These are phyloP conservation scores for Macrotis lagotis DNA, from an alignment of 2,113 vertebrate genomes.

Conservation along the genomic window DNA sequence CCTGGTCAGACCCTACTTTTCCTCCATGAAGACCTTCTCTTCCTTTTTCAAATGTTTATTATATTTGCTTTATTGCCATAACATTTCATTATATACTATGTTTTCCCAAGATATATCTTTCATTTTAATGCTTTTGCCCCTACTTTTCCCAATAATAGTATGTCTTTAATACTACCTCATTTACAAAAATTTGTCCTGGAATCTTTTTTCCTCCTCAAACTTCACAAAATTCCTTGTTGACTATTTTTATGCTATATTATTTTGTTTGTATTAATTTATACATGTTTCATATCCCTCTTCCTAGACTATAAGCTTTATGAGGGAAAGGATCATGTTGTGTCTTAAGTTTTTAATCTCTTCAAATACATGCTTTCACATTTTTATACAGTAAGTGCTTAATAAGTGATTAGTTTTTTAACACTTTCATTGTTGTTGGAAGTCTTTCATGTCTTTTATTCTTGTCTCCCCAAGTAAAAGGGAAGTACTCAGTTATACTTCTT, in stretches of 20 bases:
- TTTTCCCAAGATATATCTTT: background rate
- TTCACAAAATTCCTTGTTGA: background rate
- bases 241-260: background rate
- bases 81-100: background rate
- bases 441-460: conserved; percentile 34
- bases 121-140: background rate
- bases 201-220: background rate
- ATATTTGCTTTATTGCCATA: background rate
- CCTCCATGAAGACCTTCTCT: conserved; percentile 19
- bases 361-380: background rate
- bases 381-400: background rate
- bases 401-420: background rate
- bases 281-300: background rate
- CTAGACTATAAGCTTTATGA: background rate
- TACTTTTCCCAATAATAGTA: background rate
- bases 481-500: conserved; percentile 25
- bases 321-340: background rate
- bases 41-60: background rate
- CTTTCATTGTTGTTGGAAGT: conserved; percentile 23
- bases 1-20: background rate
- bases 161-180: background rate
- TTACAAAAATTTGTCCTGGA: background rate
- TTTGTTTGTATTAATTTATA: background rate
- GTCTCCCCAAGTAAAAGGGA: background rate
- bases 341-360: background rate